Evolutionary conservation across 2,797 vertebrate species (phyloP), one percentile per base, ranked within the genome.

Genomic region (Squalus acanthias): DNA sequence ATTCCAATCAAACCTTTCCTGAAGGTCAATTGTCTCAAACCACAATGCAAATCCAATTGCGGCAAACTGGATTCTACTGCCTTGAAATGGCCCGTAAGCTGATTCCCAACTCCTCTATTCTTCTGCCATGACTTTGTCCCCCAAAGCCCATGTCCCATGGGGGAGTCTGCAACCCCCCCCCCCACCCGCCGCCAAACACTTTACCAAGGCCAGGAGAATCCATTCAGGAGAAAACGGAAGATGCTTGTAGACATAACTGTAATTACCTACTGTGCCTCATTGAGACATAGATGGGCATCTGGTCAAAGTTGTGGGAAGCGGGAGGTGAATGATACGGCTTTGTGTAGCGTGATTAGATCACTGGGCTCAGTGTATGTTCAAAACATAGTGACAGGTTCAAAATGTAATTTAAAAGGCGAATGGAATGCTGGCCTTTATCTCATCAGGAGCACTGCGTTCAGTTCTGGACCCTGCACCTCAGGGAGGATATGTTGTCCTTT

Each of bases 41-140:
- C 13, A 82, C n/a, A 82, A 17, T 12, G 76, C 39, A 82, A 82
- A 39, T 89, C 3, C n/a, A 92, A 92, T 92, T 92, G 15, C 33
- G 29, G 12, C n/a, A 33, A 91, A 63, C 39, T 22, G 46, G 46
- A 85, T 97, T 97, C 97, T 97, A 97, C 97, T 97, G 96, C 96
- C 96, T 39, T 8, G 26, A 87, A 92, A 97, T 97, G 97, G 96
- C 97, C 96, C 17, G 96, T 97, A 97, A 97, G 96, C 97, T 97
- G 97, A 97, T 76, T 76, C 33, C 26, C 24, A 9, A 57, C 39
- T 57, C 39, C 7, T 50, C n/a, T 95, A 50, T 26, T 20, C 22
- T 46, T 39, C 13, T 39, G 10, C 10, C 10, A 10, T 13, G 6
- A 87, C 39, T 33, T 46, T 46, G 1, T 17, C n/a, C 20, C n/a